Base-by-base conservation (phyloP, 2,888 invertebrate species). In the Pseudococcus longispinus region DNA sequence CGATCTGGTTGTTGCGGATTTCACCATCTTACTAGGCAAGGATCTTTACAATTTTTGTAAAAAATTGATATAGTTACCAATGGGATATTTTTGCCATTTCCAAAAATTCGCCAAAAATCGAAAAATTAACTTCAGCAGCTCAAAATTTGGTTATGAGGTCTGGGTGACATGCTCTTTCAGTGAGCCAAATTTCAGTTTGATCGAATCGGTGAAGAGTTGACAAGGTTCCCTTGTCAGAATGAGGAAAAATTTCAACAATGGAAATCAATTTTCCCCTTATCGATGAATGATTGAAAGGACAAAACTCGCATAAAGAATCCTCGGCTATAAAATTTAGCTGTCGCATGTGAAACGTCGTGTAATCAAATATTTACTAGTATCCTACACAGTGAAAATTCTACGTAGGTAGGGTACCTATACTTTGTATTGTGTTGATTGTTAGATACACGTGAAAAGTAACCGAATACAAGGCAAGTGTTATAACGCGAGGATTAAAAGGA, bases 331-430 rank as follows among this genome's bases (percentile, higher is more conserved):
- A 70, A 29, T 26, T 70, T 29, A 70, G 29, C 70, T 70, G 70
- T 70, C 70, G 70, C 37, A 37, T 70, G 26, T 65, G 13, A 65
- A n/a, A 20, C 20, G 20, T 65, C 65, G 26, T 26, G 2, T 32
- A 32, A 77, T 77, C 29, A 77, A 77, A 77, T 77, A 77, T 77
- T 77, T 77, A 77, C 77, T 18, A n/a, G 42, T 80, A 74, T 74
- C 32, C 74, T 9, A 9, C 8, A 9, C 37, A n/a, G n/a, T 37
- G 32, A 32, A 74, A 15, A 37, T 32, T n/a, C 18, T 32, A 32
- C 29, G 32, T n/a, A 74, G 15, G 1, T 37, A n/a, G n/a, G n/a
- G 74, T 20, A 9, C 26, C 8, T n/a, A n/a, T n/a, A n/a, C 13
- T 13, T 46, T 0, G 46, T 15, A 15, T 2, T 46, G 13, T 46